Evolutionary conservation across 2,797 vertebrate species (phyloP).

Genomic region (Bufotes viridis): DNA sequence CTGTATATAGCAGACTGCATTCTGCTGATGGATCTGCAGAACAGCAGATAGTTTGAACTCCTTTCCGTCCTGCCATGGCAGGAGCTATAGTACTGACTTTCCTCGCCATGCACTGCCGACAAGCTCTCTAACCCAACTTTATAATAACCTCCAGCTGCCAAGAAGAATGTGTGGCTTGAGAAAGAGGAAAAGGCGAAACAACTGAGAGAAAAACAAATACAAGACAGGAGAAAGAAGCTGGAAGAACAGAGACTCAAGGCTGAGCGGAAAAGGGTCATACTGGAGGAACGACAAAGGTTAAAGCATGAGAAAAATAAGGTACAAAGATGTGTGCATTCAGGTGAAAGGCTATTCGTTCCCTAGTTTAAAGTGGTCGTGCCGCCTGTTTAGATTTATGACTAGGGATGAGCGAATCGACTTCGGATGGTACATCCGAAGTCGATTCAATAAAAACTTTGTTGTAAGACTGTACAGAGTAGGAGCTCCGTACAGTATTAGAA

Average conservation of each 20-base stretch:
- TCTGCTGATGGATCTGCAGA: not conserved
- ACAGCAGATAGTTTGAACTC: not conserved
- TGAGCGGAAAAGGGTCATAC: slow-evolving; percentile 83
- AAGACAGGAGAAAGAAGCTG: slow-evolving; percentile 86
- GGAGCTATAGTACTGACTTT: not conserved
- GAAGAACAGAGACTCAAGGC: slow-evolving; percentile 91
- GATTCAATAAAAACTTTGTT: too few species aligned
- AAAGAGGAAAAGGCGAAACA: slow-evolving; percentile 92
- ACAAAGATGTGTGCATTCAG: not conserved
- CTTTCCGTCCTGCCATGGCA: not conserved
- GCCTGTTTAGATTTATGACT: too few species aligned
- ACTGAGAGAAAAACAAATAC: slow-evolving; percentile 91
- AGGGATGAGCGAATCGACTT: too few species aligned
- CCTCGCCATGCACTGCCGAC: not conserved
- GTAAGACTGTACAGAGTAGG: too few species aligned
- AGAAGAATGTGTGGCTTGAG: slow-evolving; percentile 93
- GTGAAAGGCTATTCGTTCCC: too few species aligned
- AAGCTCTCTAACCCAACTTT: not conserved
- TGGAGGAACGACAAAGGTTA: slow-evolving; percentile 92
- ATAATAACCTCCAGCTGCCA: slow-evolving; percentile 78
- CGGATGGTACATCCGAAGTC: too few species aligned
- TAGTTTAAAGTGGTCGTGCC: too few species aligned
- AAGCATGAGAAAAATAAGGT: slow-evolving; percentile 98
- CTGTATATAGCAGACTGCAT: not conserved
- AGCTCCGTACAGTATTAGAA: too few species aligned